A percentile compares a stretch with the other conserved stretches of the same genome.
Conservation (phyloP, 2,797 vertebrate genomes). For the Microctenopoma steveboyesi region DNA sequence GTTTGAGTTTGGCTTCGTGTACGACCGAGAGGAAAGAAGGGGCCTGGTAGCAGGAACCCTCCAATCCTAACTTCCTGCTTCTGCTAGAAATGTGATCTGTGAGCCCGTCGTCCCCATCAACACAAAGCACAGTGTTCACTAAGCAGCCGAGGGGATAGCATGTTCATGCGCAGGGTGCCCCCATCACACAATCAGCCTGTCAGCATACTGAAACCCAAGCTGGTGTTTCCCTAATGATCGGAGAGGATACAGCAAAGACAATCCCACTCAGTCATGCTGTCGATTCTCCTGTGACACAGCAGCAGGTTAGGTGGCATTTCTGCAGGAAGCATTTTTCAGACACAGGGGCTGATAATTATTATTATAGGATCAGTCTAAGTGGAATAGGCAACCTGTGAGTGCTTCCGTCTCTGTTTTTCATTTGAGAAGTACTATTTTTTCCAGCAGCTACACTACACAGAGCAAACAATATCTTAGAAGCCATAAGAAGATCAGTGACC, state of each 20-base stretch:
- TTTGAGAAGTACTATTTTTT: slow-evolving; percentile 1
- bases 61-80: slow-evolving; percentile 84
- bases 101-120: slow-evolving; percentile 64
- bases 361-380: slow-evolving; percentile 1
- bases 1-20: slow-evolving; percentile 83
- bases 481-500: neutral
- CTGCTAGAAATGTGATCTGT: slow-evolving; percentile 78
- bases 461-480: slow-evolving; percentile 12
- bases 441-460: neutral
- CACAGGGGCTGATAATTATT: slow-evolving; percentile 17
- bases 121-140: slow-evolving; percentile 70
- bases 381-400: neutral
- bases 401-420: neutral
- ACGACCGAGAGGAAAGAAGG: slow-evolving; percentile 73
- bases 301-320: slow-evolving; percentile 41
- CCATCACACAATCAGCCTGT: slow-evolving; percentile 74
- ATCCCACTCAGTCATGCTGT: slow-evolving; percentile 59
- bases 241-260: slow-evolving; percentile 46
- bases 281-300: slow-evolving; percentile 31
- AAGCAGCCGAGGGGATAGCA: slow-evolving; percentile 57
- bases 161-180: slow-evolving; percentile 54
- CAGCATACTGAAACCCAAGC: slow-evolving; percentile 63
- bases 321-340: slow-evolving; percentile 42
- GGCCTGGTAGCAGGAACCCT: slow-evolving; percentile 81
- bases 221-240: slow-evolving; percentile 64